phyloP scores from a whole-genome alignment of 2,797 vertebrate species.

The Gallirallus australis region DNA sequence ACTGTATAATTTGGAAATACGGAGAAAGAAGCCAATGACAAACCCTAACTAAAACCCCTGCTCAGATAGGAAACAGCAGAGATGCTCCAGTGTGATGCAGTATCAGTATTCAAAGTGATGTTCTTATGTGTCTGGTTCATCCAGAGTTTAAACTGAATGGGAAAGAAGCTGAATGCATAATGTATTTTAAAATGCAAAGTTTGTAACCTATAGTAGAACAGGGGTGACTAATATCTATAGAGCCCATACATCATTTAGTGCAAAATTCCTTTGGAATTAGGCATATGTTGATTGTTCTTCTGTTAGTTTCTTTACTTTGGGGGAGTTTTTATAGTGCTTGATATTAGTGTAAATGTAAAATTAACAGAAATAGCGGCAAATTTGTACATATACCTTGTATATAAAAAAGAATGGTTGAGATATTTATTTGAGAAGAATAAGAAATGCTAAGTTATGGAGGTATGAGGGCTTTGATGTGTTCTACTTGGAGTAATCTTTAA shows the following conservation, averaged over 20 bases:
- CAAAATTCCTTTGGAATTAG: not conserved
- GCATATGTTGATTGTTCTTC: rapidly evolving
- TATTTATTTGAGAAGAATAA: not conserved
- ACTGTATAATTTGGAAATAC: not conserved
- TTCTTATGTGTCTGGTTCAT: not conserved
- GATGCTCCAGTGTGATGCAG: not conserved
- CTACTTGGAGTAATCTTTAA: not conserved
- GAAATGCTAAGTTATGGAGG: not conserved
- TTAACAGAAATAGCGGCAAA: not conserved
- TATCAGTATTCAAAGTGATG: not conserved
- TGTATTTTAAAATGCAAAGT: not conserved
- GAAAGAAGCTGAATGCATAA: not conserved
- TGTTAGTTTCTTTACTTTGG: not conserved
- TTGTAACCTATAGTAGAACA: not conserved
- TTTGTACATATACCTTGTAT: not conserved
- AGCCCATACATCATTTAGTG: not conserved
- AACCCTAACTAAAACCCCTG: not conserved
- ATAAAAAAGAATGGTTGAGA: not conserved
- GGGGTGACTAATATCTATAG: not conserved
- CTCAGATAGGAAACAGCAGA: not conserved
- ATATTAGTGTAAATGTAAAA: not conserved
- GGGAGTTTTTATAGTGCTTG: not conserved
- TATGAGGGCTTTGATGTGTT: not conserved
- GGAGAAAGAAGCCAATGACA: not conserved
- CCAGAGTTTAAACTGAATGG: not conserved